Conservation (phyloP, 2,797 vertebrate genomes). For the Anableps anableps region DNA sequence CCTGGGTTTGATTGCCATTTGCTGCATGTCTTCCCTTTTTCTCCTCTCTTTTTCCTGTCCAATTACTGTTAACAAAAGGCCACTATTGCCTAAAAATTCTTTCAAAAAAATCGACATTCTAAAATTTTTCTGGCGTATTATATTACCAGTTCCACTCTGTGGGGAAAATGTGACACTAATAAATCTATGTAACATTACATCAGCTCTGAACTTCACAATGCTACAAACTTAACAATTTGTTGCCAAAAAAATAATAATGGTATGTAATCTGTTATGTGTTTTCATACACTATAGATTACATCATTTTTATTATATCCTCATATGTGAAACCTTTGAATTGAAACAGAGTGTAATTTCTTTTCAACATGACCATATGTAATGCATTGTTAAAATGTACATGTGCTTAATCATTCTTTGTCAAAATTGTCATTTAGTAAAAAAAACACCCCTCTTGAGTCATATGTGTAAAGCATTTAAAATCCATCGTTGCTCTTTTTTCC, state of each 20-base stretch:
- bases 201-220: background rate
- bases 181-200: background rate
- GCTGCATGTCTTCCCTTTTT: too few relatives aligned
- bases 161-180: background rate
- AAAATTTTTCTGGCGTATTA: background rate
- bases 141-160: background rate
- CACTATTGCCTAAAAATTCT: too few relatives aligned
- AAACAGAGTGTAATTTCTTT: background rate
- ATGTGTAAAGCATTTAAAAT: constrained; percentile 16
- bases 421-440: constrained; percentile 52
- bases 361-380: background rate
- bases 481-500: constrained; percentile 28
- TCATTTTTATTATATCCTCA: background rate
- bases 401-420: constrained; percentile 57
- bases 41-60: too few relatives aligned
- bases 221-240: too few relatives aligned
- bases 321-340: background rate
- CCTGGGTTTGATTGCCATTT: too few relatives aligned
- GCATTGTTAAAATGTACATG: constrained; percentile 24
- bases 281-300: background rate
- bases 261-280: background rate
- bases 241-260: background rate
- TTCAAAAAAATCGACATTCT: background rate
- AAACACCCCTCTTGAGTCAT: constrained; percentile 34
- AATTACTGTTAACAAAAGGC: too few relatives aligned